A percentile compares a stretch with the other conserved stretches of the same genome.
phyloP scores from a whole-genome alignment of 1,140 invertebrate genomes.

The Apis florea region DNA sequence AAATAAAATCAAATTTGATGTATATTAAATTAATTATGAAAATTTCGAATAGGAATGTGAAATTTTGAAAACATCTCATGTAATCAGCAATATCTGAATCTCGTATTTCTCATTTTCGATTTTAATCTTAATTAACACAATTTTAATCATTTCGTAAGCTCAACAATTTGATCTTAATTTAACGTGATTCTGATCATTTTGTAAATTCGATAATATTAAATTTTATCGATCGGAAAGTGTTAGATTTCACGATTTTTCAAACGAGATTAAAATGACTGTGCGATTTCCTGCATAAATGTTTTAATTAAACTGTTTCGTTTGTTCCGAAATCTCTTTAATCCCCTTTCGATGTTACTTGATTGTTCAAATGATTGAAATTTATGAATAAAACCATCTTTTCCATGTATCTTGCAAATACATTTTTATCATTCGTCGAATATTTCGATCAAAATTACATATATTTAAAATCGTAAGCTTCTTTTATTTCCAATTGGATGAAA shows the following conservation, averaged over 20 bases:
- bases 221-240: not conserved
- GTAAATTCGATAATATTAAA: not conserved
- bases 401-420: not conserved
- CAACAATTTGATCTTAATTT: slow-evolving; percentile 1
- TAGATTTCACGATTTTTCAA: not conserved
- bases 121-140: slow-evolving; percentile 11
- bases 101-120: not conserved
- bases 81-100: not conserved
- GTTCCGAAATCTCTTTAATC: not conserved
- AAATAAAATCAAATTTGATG: not conserved
- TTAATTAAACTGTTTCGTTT: not conserved
- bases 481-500: not conserved
- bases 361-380: not conserved
- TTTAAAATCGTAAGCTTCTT: not conserved
- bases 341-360: not conserved
- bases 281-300: not conserved
- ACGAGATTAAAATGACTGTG: slow-evolving; percentile 5
- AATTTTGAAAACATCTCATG: not conserved
- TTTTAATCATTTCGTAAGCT: not conserved
- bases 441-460: not conserved
- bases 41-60: not conserved
- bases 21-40: not conserved
- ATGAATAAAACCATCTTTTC: not conserved
- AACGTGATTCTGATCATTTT: not conserved
- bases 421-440: too few species aligned